phyloP scores from a whole-genome alignment of 2,888 invertebrate species.

The Rotaria magnacalcarata region DNA sequence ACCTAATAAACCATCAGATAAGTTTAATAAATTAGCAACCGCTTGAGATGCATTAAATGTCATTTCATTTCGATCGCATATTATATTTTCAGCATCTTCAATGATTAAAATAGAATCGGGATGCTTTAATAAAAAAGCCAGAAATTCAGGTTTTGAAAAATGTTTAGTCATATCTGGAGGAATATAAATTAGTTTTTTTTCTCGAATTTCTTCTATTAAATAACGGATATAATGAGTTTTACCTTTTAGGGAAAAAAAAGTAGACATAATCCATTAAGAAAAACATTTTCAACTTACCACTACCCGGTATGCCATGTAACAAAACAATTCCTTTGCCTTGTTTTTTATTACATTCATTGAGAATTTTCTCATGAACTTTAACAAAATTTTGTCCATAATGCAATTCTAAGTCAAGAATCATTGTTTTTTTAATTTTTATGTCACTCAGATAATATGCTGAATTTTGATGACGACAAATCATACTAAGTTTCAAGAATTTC shows the following conservation, averaged over 20 bases:
- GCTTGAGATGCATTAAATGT: background rate
- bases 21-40: background rate
- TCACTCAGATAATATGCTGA: background rate
- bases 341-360: background rate
- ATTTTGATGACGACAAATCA: background rate
- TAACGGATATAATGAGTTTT: slow-evolving; percentile 13
- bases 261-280: background rate
- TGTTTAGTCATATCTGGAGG: background rate
- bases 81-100: slow-evolving; percentile 12
- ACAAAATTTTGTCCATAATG: background rate
- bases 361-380: background rate
- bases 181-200: background rate
- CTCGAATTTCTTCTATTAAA: background rate
- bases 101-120: background rate
- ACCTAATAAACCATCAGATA: slow-evolving; percentile 6
- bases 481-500: background rate
- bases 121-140: background rate
- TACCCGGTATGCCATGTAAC: background rate
- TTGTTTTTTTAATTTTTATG: background rate
- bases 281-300: background rate
- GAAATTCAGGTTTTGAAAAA: background rate
- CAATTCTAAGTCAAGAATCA: background rate
- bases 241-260: background rate
- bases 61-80: background rate
- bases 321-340: background rate